These are phyloP conservation scores for Prinia subflava DNA, from an alignment of 2,113 vertebrate species.

Conservation along the genomic window DNA sequence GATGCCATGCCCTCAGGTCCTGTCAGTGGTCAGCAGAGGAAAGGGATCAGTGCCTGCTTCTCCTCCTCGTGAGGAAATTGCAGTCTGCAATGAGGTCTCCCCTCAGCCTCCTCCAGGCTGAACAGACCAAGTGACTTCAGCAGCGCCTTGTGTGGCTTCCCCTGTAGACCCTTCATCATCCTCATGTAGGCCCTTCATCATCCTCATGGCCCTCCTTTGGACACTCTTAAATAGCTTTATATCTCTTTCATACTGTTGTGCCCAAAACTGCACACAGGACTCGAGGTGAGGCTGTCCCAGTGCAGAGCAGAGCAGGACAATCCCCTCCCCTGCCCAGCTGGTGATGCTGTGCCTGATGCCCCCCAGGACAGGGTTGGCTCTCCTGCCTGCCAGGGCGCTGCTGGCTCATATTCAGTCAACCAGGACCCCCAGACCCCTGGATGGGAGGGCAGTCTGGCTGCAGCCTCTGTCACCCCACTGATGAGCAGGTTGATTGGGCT, in stretches of 20 bases:
- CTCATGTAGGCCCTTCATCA: background rate
- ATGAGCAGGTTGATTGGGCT: conserved; percentile 94
- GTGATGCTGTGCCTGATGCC: accelerated
- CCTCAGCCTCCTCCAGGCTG: background rate
- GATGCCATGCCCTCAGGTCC: background rate
- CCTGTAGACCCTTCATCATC: background rate
- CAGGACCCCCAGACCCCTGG: background rate
- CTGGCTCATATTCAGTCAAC: background rate
- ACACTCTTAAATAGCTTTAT: background rate
- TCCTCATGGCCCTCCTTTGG: background rate
- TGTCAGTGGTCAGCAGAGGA: background rate
- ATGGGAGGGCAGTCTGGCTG: conserved; percentile 90
- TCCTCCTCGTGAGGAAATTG: background rate
- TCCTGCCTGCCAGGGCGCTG: background rate
- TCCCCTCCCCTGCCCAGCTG: background rate
- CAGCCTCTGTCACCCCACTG: conserved; percentile 76
- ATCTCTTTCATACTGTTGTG: background rate
- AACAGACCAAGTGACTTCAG: background rate
- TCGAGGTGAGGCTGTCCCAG: background rate
- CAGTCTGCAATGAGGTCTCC: background rate
- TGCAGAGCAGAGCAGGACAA: background rate
- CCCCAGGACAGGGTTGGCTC: accelerated
- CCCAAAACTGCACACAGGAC: too few species aligned
- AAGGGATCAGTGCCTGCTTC: background rate
- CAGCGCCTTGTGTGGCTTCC: accelerated